A percentile compares a stretch with the other conserved stretches of the same genome.
These are phyloP conservation scores for Platysteira castanea DNA, from an alignment of 2,113 vertebrate genomes.

Conservation along the genomic window DNA sequence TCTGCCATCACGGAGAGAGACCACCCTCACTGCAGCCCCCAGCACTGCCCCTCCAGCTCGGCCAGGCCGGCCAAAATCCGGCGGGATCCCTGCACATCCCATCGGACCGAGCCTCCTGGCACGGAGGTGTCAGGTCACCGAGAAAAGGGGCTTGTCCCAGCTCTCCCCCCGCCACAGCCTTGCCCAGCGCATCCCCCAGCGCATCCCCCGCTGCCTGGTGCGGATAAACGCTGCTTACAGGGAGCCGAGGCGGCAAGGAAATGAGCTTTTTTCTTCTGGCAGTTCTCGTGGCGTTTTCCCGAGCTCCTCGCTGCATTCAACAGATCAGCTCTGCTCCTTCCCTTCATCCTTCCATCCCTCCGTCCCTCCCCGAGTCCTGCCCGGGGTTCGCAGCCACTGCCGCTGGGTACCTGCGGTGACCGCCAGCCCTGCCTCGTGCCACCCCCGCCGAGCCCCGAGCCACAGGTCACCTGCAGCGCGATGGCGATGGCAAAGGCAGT, in stretches of 20 bases:
- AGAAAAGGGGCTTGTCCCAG: background rate
- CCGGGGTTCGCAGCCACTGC: background rate
- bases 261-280: background rate
- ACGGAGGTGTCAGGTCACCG: accelerated
- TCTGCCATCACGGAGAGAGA: background rate
- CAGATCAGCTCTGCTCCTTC: background rate
- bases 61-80: background rate
- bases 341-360: background rate
- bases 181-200: background rate
- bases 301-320: conserved; percentile 1
- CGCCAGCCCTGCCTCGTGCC: background rate
- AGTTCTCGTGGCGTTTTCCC: background rate
- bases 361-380: background rate
- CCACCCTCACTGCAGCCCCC: accelerated
- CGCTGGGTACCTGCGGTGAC: background rate
- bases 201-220: background rate
- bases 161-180: accelerated
- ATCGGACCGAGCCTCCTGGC: accelerated
- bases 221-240: background rate
- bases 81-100: background rate
- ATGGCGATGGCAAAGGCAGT: background rate
- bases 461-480: conserved; percentile 17
- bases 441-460: background rate
- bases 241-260: background rate
- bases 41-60: background rate